A percentile compares a stretch with the other conserved stretches of the same genome.
Evolutionary conservation across 2,113 vertebrate genomes (phyloP).

Genomic region (Pluvialis apricaria): DNA sequence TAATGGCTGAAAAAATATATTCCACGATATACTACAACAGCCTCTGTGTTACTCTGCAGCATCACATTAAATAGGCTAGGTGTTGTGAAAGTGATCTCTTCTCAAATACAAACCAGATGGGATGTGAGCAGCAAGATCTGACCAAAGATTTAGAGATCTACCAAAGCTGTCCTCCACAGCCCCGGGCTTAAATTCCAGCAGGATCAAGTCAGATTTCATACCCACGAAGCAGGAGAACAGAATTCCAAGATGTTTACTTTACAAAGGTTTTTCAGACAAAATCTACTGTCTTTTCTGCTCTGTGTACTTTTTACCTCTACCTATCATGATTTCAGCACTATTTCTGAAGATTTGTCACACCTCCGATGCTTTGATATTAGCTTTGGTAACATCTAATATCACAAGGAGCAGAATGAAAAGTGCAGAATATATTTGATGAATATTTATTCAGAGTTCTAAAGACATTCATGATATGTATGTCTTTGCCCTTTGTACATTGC

Average conservation of each 20-base stretch:
- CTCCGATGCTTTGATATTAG: constrained; percentile 13
- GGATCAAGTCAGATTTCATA: background rate
- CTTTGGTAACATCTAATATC: constrained; percentile 31
- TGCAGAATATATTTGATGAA: constrained; percentile 10
- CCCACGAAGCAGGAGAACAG: background rate
- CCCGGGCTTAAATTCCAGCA: background rate
- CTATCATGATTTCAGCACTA: background rate
- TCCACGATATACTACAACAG: background rate
- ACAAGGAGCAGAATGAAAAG: background rate
- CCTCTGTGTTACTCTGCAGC: background rate
- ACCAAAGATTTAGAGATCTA: background rate
- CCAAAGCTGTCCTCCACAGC: background rate
- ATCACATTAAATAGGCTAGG: background rate
- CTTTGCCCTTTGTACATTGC: constrained; percentile 20
- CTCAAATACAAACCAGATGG: background rate
- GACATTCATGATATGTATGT: background rate
- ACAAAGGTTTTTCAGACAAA: background rate
- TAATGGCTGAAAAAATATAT: background rate
- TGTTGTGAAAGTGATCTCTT: background rate
- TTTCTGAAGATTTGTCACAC: background rate
- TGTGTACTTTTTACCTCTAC: background rate
- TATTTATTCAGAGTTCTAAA: constrained; percentile 38
- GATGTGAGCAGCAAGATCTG: background rate
- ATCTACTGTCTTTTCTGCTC: background rate
- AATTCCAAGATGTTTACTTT: background rate